These are phyloP conservation scores for Meleagris gallopavo DNA, from an alignment of 2,113 vertebrate genomes.

Conservation along the genomic window DNA sequence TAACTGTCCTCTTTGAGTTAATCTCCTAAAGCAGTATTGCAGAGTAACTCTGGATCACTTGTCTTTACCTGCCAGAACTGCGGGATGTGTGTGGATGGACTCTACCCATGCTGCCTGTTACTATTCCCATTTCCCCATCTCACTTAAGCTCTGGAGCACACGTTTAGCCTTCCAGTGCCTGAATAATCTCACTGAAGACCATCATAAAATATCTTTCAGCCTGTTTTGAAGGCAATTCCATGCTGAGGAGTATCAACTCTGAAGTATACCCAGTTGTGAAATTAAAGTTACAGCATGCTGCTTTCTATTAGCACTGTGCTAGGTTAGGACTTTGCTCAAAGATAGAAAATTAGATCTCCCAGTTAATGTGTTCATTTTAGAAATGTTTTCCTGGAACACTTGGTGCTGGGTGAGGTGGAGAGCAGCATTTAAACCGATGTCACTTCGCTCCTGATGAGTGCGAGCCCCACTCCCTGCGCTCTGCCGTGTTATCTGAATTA, in stretches of 20 bases:
- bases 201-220: background rate
- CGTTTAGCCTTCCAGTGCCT: background rate
- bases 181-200: background rate
- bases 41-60: background rate
- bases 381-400: background rate
- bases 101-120: too few relatives aligned
- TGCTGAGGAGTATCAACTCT: background rate
- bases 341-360: slow-evolving; percentile 5
- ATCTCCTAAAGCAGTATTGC: background rate
- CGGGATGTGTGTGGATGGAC: too few relatives aligned
- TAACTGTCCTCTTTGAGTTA: background rate
- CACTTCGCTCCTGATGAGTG: background rate
- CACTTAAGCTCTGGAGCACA: background rate
- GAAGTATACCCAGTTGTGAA: slow-evolving; percentile 5
- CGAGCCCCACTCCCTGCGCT: background rate
- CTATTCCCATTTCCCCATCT: too few relatives aligned
- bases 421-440: background rate
- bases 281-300: background rate
- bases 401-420: background rate
- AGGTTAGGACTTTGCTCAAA: background rate
- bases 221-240: background rate
- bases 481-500: background rate
- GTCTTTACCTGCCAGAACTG: background rate
- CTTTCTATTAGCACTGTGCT: background rate
- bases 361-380: background rate